phyloP scores from a whole-genome alignment of 1,140 invertebrate genomes.

The Solenopsis fugax region DNA sequence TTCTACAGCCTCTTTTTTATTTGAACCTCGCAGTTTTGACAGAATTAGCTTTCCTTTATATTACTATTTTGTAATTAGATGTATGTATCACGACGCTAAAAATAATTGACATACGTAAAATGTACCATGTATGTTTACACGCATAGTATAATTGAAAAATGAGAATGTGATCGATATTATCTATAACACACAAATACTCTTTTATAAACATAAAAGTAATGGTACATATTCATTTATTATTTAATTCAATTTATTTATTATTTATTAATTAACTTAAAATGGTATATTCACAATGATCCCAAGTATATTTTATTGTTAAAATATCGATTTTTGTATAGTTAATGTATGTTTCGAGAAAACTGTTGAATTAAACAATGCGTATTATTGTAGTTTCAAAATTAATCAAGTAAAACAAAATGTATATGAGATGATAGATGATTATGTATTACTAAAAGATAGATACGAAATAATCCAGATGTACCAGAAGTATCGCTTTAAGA shows the following conservation, averaged over 20 bases:
- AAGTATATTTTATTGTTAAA: neutral
- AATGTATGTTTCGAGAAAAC: neutral
- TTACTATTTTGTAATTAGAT: neutral
- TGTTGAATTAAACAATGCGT: neutral
- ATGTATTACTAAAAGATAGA: neutral
- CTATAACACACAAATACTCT: conserved; percentile 9
- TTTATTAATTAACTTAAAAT: conserved; percentile 4
- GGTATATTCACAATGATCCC: neutral
- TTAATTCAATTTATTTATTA: conserved; percentile 11
- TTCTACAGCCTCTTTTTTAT: neutral
- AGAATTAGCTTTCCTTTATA: neutral
- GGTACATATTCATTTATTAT: neutral
- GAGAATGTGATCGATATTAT: neutral
- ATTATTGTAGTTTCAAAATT: neutral
- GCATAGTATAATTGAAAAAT: neutral
- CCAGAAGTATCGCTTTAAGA: neutral
- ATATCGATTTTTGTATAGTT: neutral
- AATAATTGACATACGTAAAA: neutral
- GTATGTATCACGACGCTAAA: neutral
- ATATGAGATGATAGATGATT: neutral
- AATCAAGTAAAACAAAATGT: neutral
- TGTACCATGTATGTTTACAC: neutral
- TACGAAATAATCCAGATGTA: neutral
- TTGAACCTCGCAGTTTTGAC: neutral
- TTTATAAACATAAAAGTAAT: conserved; percentile 26